A percentile compares a stretch with the other conserved stretches of the same genome.
Evolutionary conservation across 2,888 invertebrate genomes (phyloP).

Genomic region (Eurytoma californica): DNA sequence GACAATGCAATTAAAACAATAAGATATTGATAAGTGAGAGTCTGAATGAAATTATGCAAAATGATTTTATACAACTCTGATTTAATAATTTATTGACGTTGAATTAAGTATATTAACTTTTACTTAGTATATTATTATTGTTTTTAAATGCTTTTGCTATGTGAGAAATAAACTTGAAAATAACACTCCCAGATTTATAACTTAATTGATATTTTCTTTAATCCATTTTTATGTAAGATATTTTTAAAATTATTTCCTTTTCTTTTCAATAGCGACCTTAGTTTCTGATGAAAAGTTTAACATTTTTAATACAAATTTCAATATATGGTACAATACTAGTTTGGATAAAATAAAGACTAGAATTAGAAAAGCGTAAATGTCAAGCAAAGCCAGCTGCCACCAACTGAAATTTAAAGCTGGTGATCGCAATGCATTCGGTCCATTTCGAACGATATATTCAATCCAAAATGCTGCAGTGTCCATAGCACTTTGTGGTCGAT

Average conservation of each 20-base stretch:
- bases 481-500: conserved; percentile 64
- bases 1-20: no score
- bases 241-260: conserved; percentile 20
- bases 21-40: no score
- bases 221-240: neutral
- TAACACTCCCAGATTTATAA: no score
- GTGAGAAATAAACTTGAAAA: no score
- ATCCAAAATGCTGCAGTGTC: conserved; percentile 66
- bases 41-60: no score
- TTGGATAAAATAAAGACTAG: conserved; percentile 20
- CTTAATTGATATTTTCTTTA: no score
- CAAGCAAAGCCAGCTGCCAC: conserved; percentile 66
- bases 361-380: conserved; percentile 63
- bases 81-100: no score
- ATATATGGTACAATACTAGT: conserved; percentile 5
- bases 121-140: no score
- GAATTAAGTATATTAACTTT: no score
- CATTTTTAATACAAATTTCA: conserved; percentile 36
- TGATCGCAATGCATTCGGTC: conserved; percentile 60
- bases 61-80: no score
- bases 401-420: conserved; percentile 64
- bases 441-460: conserved; percentile 58
- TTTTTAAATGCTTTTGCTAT: no score
- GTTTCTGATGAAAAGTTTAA: neutral
- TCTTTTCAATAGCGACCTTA: neutral